These are phyloP conservation scores for Polyodon spathula DNA, from an alignment of 2,113 vertebrate species.

Conservation along the genomic window DNA sequence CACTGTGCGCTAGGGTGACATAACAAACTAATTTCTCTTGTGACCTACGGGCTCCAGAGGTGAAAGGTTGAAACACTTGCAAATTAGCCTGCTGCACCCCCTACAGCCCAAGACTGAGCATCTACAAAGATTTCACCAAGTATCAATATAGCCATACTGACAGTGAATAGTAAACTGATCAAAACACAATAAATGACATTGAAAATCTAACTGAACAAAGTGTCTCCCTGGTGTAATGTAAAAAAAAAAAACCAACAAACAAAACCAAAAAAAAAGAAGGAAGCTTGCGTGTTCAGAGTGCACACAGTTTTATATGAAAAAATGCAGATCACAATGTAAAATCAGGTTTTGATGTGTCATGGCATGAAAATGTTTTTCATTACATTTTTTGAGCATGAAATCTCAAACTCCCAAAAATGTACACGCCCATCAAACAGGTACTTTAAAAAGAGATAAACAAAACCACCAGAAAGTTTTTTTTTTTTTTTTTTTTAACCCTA, in stretches of 20 bases:
- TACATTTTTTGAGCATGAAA: constrained; percentile 90
- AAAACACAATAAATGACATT: no score
- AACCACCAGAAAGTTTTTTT: constrained; percentile 15
- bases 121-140: no score
- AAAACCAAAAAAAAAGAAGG: constrained; percentile 29
- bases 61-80: no score
- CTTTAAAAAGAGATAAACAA: constrained; percentile 47
- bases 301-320: constrained; percentile 31
- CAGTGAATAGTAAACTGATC: no score
- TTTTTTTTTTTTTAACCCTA: constrained; percentile 24
- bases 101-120: no score
- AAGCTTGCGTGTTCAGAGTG: constrained; percentile 32
- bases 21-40: no score
- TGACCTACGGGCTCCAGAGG: no score
- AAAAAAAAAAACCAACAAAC: constrained; percentile 16
- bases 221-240: no score
- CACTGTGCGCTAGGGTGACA: no score
- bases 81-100: no score
- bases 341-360: constrained; percentile 82
- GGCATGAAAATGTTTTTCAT: constrained; percentile 90
- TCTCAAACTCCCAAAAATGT: constrained; percentile 60
- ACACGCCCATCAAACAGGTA: constrained; percentile 80
- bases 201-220: no score
- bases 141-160: no score
- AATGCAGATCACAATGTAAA: constrained; percentile 64